phyloP scores from a whole-genome alignment of 2,113 vertebrate species.

The Anguilla rostrata region DNA sequence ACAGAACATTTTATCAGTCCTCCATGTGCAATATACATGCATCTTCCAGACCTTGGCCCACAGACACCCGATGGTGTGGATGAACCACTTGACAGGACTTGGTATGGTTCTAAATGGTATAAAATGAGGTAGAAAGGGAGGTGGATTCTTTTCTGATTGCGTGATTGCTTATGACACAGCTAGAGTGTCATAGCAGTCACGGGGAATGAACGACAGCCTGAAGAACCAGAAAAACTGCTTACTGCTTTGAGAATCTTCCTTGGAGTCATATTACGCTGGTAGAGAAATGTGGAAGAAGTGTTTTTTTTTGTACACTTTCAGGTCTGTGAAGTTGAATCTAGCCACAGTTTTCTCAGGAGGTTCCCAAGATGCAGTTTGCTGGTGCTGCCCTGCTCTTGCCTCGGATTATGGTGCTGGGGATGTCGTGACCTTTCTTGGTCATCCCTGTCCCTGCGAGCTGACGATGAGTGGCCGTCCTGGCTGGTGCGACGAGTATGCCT shows the following conservation, averaged over 20 bases:
- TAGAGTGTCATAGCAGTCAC: not conserved
- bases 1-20: not conserved
- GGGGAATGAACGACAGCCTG: not conserved
- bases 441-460: not conserved
- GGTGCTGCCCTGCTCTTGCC: slow-evolving; percentile 31
- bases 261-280: not conserved
- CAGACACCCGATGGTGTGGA: too few relatives aligned
- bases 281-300: not conserved
- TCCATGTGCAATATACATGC: not conserved
- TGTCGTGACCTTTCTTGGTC: not conserved
- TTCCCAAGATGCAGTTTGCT: slow-evolving; percentile 51
- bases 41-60: not conserved
- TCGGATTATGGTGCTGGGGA: slow-evolving; percentile 18
- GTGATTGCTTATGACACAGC: not conserved
- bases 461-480: not conserved
- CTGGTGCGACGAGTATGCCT: not conserved
- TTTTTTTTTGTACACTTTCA: slow-evolving; percentile 30
- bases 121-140: not conserved
- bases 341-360: slow-evolving; percentile 54
- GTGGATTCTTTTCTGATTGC: not conserved
- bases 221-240: not conserved
- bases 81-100: too few relatives aligned
- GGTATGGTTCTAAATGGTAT: too few relatives aligned
- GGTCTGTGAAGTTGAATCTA: slow-evolving; percentile 32
- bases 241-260: not conserved